These are phyloP conservation scores for Chaetops frenatus DNA, from an alignment of 2,113 vertebrate species.

Conservation along the genomic window DNA sequence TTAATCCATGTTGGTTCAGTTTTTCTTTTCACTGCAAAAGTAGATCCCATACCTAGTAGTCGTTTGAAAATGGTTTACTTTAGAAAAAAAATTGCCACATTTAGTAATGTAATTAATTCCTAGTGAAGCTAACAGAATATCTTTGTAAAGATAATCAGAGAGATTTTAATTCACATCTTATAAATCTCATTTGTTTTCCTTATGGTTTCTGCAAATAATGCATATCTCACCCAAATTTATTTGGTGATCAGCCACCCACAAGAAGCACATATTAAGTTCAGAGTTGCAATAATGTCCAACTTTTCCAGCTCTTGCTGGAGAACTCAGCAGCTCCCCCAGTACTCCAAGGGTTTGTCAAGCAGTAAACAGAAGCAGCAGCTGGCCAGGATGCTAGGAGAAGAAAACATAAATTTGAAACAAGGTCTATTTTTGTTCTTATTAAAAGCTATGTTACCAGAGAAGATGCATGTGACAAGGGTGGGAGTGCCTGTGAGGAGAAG, in stretches of 20 bases:
- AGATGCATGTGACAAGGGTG: conserved; percentile 38
- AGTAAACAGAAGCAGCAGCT: conserved; percentile 34
- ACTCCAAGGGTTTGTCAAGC: conserved; percentile 20
- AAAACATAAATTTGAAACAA: conserved; percentile 52
- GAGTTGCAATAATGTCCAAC: not conserved
- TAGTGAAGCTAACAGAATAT: not conserved
- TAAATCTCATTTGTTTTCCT: not conserved
- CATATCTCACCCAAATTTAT: not conserved
- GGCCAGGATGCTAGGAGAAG: conserved; percentile 1
- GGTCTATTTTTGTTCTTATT: conserved; percentile 35
- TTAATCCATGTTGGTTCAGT: not conserved
- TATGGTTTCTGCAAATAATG: not conserved
- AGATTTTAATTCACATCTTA: not conserved
- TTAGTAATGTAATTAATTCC: not conserved
- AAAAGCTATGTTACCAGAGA: conserved; percentile 23
- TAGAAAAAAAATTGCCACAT: not conserved
- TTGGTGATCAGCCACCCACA: not conserved
- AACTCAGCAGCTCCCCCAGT: not conserved
- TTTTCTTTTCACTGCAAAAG: not conserved
- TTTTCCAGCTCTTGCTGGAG: conserved; percentile 38
- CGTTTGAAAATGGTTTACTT: not conserved
- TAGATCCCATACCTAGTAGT: not conserved
- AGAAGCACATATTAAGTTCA: conserved; percentile 1
- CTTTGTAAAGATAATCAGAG: not conserved
- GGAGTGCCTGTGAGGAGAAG: conserved; percentile 15